Conservation (phyloP, 2,888 invertebrate genomes). For the Conus canariensis region DNA sequence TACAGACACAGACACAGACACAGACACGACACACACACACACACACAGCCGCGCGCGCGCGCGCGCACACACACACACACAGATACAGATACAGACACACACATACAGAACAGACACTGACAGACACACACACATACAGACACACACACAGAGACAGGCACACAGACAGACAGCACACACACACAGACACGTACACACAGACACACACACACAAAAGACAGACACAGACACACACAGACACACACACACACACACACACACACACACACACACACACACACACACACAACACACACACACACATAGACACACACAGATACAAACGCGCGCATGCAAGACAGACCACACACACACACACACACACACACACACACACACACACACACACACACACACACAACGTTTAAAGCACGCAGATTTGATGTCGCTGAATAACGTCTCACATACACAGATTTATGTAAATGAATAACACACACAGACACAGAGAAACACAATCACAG, state of each 20-base stretch:
- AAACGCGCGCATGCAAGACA: neutral
- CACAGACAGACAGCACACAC: no score
- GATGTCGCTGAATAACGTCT: no score
- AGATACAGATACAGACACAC: neutral
- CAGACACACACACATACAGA: no score
- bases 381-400: neutral
- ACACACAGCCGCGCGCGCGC: neutral
- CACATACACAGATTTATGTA: neutral
- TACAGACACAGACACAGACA: neutral
- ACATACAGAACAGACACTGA: no score
- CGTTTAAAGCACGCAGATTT: neutral
- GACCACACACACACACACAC: neutral
- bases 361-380: neutral
- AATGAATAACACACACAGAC: neutral
- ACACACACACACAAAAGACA: neutral
- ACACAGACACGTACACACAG: neutral
- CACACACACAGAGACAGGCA: no score
- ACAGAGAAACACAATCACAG: neutral
- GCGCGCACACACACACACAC: neutral
- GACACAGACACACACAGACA: neutral
- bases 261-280: constrained; percentile 17
- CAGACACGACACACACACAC: no score
- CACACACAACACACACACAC: neutral
- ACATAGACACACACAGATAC: neutral
- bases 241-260: constrained; percentile 8